Evolutionary conservation across 2,797 vertebrate genomes (phyloP).

Genomic region (Chloroceryle amazona): DNA sequence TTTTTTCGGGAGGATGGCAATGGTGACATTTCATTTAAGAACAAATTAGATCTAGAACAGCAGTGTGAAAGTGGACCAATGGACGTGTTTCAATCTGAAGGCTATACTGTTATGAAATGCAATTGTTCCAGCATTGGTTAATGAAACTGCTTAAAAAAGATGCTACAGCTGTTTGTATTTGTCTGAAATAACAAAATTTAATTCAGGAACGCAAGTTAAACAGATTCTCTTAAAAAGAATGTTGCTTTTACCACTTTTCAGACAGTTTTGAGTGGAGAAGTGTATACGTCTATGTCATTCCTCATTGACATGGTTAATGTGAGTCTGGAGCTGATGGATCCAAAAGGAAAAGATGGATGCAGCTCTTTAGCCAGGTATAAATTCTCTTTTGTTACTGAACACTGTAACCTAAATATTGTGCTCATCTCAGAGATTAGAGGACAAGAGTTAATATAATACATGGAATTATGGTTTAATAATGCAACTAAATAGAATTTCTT

Average conservation of each 20-base stretch:
- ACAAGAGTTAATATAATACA: background rate
- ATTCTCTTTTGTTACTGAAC: background rate
- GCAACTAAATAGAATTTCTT: background rate
- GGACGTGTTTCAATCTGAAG: background rate
- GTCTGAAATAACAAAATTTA: background rate
- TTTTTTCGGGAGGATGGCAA: background rate
- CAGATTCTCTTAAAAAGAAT: background rate
- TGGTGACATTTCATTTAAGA: background rate
- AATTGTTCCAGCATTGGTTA: background rate
- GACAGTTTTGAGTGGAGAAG: conserved; percentile 96
- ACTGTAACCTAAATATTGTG: background rate
- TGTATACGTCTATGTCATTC: conserved; percentile 91
- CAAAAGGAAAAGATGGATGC: conserved; percentile 76
- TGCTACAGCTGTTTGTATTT: background rate
- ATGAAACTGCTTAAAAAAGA: background rate
- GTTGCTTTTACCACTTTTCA: conserved; percentile 73
- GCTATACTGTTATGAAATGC: background rate
- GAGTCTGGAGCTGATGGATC: conserved; percentile 92
- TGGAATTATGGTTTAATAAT: background rate
- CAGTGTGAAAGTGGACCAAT: background rate
- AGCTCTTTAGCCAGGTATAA: conserved; percentile 86
- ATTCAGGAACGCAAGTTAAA: background rate
- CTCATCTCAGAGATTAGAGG: background rate
- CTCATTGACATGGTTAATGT: conserved; percentile 97
- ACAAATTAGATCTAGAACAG: background rate